A percentile compares a stretch with the other conserved stretches of the same genome.
Evolutionary conservation across 2,113 vertebrate species (phyloP).

Genomic region (Gasterosteus nipponicus): DNA sequence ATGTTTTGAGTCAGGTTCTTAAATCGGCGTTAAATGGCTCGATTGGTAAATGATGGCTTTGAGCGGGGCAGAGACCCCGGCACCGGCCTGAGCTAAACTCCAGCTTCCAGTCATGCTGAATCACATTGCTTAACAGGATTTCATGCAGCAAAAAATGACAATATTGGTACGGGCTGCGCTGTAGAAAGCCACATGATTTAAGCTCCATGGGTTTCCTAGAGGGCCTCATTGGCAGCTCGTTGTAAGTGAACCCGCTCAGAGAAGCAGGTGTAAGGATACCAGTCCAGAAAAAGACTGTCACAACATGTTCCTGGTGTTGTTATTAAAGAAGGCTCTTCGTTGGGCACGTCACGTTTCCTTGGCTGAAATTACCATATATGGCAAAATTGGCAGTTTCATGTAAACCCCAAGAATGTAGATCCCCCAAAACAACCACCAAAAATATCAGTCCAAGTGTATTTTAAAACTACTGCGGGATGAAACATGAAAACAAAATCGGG

Average conservation of each 20-base stretch:
- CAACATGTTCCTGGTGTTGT: conserved; percentile 29
- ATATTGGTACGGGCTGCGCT: conserved; percentile 63
- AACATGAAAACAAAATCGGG: conserved; percentile 45
- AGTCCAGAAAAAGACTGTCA: neutral
- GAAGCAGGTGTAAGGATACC: conserved; percentile 31
- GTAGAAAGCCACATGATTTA: conserved; percentile 51
- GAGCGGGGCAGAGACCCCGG: neutral
- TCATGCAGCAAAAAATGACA: conserved; percentile 32
- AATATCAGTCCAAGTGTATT: conserved; percentile 49
- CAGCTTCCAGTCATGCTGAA: neutral
- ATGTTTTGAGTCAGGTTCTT: conserved; percentile 9
- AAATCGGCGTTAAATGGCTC: neutral
- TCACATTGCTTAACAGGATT: conserved; percentile 22
- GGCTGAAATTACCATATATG: conserved; percentile 23
- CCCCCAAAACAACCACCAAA: conserved; percentile 56
- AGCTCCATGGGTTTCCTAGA: conserved; percentile 33
- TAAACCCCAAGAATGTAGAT: conserved; percentile 52
- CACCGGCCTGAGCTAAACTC: conserved; percentile 6
- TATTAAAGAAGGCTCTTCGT: conserved; percentile 12
- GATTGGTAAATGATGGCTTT: conserved; percentile 2
- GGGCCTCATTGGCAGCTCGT: conserved; percentile 6
- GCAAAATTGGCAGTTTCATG: conserved; percentile 36
- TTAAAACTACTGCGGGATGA: conserved; percentile 52
- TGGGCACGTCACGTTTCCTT: conserved; percentile 8
- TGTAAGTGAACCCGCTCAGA: neutral